Evolutionary conservation across 2,113 vertebrate genomes (phyloP).

Genomic region (Barbus barbus): DNA sequence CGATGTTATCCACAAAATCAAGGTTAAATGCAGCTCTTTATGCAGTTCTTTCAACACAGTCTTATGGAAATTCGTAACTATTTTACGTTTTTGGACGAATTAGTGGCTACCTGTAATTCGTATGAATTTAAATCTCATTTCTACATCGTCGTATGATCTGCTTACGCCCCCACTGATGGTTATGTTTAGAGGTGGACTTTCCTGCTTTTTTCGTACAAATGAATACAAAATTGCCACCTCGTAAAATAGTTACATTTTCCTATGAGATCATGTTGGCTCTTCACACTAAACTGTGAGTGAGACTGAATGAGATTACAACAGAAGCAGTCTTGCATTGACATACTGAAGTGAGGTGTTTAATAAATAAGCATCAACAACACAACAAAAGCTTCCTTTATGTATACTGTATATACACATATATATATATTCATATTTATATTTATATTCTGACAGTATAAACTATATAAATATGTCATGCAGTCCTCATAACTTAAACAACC

Average conservation of each 20-base stretch:
- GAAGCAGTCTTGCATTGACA: constrained; percentile 29
- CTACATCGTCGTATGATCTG: neutral
- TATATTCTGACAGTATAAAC: constrained; percentile 91
- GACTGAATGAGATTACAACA: neutral
- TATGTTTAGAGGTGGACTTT: neutral
- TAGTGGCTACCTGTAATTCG: neutral
- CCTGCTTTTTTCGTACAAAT: neutral
- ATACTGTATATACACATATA: constrained; percentile 71
- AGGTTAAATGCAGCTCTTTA: neutral
- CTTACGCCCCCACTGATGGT: neutral
- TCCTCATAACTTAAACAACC: constrained; percentile 95
- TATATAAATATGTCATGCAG: constrained; percentile 99
- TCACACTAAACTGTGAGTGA: neutral
- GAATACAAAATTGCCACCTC: neutral
- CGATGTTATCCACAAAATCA: neutral
- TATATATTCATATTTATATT: constrained; percentile 64
- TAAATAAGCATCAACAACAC: constrained; percentile 79
- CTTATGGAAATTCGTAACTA: neutral
- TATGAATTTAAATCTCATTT: neutral
- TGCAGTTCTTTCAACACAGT: neutral
- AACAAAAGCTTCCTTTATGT: constrained; percentile 75
- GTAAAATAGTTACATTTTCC: neutral
- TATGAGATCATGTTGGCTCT: neutral
- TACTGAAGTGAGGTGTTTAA: constrained; percentile 77
- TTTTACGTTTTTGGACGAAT: neutral